phyloP scores from a whole-genome alignment of 2,888 invertebrate genomes.

The Acrobasis repandana region DNA sequence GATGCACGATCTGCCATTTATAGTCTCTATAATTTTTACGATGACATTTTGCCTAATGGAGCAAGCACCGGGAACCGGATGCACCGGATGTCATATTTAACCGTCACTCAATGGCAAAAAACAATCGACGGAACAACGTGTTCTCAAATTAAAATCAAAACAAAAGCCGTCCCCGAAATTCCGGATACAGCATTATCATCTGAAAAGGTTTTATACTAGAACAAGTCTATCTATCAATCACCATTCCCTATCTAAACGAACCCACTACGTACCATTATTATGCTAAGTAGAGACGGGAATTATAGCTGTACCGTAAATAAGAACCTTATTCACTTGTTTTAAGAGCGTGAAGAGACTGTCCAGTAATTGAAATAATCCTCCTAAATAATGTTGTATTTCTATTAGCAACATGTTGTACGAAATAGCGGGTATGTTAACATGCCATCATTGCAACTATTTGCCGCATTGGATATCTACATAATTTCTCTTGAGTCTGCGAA shows the following conservation, averaged over 20 bases:
- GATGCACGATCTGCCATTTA: not conserved
- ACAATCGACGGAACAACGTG: not conserved
- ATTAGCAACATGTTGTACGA: constrained; percentile 15
- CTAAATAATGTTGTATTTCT: constrained; percentile 18
- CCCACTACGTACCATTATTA: constrained; percentile 19
- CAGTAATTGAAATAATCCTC: constrained; percentile 8
- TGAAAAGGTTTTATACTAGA: constrained; percentile 14
- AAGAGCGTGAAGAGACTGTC: constrained; percentile 3
- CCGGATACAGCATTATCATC: constrained; percentile 17
- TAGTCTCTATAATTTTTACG: not conserved
- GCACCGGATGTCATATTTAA: constrained; percentile 1
- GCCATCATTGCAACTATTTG: constrained; percentile 20
- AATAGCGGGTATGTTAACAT: constrained; percentile 18
- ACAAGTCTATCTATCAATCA: constrained; percentile 18
- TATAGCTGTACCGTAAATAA: constrained; percentile 13
- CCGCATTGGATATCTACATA: constrained; percentile 15
- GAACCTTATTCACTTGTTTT: constrained; percentile 14
- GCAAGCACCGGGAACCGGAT: not conserved
- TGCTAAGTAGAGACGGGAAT: constrained; percentile 16
- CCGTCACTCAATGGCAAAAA: not conserved
- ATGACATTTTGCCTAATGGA: not conserved
- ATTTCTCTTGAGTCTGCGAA: constrained; percentile 18
- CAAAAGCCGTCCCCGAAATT: not conserved
- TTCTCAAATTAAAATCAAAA: constrained; percentile 8
- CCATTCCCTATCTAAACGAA: constrained; percentile 18